Conservation (phyloP, 2,113 vertebrate genomes). For the Bufo bufo region DNA sequence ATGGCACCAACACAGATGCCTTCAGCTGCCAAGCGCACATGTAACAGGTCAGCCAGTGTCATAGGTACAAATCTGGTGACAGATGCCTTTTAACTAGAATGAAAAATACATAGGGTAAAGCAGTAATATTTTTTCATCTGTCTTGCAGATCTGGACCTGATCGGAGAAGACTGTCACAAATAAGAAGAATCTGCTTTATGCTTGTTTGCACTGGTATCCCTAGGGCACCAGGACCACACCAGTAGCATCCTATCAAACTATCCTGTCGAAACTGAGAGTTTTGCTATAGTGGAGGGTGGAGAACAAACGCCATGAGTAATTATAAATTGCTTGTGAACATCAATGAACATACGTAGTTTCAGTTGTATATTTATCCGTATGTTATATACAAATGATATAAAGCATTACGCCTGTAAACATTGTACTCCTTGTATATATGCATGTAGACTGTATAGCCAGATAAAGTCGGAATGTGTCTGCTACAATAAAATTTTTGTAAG, state of each 20-base stretch:
- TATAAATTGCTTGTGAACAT: not conserved
- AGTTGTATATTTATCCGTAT: not conserved
- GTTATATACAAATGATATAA: not conserved
- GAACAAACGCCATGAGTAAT: not conserved
- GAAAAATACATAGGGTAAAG: not conserved
- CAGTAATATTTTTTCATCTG: not conserved
- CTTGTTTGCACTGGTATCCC: not conserved
- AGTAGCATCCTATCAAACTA: not conserved
- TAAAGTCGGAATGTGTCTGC: not conserved
- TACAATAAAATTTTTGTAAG: constrained; percentile 14
- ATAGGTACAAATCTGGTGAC: no score
- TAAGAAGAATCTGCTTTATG: not conserved
- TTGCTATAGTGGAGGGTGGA: not conserved
- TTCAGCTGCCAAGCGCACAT: no score
- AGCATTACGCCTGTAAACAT: not conserved
- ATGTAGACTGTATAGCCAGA: constrained; percentile 6
- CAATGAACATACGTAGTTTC: not conserved
- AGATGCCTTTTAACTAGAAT: not conserved
- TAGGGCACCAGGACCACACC: not conserved
- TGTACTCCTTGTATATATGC: constrained; percentile 21
- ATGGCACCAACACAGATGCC: no score
- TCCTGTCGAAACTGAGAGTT: not conserved
- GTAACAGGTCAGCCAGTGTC: no score
- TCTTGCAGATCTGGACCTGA: constrained; percentile 9
- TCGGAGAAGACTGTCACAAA: not conserved